These are phyloP conservation scores for Orientallactaga bullata DNA, from an alignment of 2,113 vertebrate genomes.

Conservation along the genomic window DNA sequence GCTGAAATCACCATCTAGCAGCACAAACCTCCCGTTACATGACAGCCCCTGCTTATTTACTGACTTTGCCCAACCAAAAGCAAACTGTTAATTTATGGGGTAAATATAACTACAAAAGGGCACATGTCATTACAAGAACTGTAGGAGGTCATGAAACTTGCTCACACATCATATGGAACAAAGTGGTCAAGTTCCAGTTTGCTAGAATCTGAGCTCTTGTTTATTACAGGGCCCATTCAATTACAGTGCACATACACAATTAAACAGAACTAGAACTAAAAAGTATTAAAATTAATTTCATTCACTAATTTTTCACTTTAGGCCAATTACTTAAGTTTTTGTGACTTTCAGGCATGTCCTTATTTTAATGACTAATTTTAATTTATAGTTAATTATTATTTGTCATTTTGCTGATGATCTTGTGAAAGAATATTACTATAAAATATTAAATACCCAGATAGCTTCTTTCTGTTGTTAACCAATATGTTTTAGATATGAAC, in stretches of 20 bases:
- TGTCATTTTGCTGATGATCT: slow-evolving; percentile 58
- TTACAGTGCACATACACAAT: too few relatives aligned
- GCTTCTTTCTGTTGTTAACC: slow-evolving; percentile 54
- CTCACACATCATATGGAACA: not conserved
- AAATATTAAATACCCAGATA: slow-evolving; percentile 65
- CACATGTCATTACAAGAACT: not conserved
- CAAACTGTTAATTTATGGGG: not conserved
- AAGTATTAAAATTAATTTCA: slow-evolving; percentile 54
- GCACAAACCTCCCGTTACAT: not conserved
- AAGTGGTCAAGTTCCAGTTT: not conserved
- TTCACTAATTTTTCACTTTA: slow-evolving; percentile 57
- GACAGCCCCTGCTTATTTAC: not conserved
- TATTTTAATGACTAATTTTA: slow-evolving; percentile 72
- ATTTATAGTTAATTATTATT: slow-evolving; percentile 70
- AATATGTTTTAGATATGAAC: slow-evolving; percentile 62
- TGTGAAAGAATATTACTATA: slow-evolving; percentile 53
- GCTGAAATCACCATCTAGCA: not conserved
- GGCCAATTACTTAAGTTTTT: slow-evolving; percentile 63
- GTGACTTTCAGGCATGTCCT: slow-evolving; percentile 56
- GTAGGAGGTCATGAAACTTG: not conserved
- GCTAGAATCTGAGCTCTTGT: not conserved
- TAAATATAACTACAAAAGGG: not conserved
- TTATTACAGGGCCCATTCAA: not conserved
- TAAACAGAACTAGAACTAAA: not conserved
- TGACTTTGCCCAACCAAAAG: not conserved